Percentiles rank a stretch among this genome's conserved stretches.
These are phyloP conservation scores for Tretioscincus oriximinensis DNA, from an alignment of 2,113 vertebrate species.

Conservation along the genomic window DNA sequence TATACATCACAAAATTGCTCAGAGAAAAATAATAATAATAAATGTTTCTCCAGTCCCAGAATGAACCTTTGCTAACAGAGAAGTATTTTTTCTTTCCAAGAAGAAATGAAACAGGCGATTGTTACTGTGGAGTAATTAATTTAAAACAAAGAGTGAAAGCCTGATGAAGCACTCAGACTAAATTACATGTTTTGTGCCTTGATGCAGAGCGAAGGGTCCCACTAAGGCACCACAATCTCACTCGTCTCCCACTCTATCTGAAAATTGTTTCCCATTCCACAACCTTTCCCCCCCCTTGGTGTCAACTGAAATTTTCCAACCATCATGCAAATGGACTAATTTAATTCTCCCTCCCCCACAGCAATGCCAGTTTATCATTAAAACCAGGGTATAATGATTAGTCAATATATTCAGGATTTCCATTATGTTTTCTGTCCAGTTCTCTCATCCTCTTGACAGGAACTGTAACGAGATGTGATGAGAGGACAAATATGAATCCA, in stretches of 20 bases:
- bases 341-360: slow-evolving; percentile 1
- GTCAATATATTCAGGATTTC: slow-evolving; percentile 5
- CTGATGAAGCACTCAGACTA: slow-evolving; percentile 1
- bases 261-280: not conserved
- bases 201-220: not conserved
- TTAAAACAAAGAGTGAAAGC: not conserved
- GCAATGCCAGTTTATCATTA: slow-evolving; percentile 12
- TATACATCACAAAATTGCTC: not conserved
- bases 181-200: not conserved
- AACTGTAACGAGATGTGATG: slow-evolving; percentile 11
- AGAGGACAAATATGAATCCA: slow-evolving; percentile 12
- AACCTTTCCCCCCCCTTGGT: not conserved
- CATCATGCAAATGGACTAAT: slow-evolving; percentile 4
- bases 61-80: not conserved
- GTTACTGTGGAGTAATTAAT: not conserved
- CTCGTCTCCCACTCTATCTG: not conserved
- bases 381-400: not conserved
- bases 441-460: slow-evolving; percentile 1
- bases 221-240: not conserved
- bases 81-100: not conserved
- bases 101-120: not conserved
- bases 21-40: not conserved
- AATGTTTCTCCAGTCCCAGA: not conserved
- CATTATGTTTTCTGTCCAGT: not conserved
- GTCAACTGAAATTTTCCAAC: not conserved